These are phyloP conservation scores for Aplidium turbinatum DNA, from an alignment of 23 tunicate species.

Conservation along the genomic window DNA sequence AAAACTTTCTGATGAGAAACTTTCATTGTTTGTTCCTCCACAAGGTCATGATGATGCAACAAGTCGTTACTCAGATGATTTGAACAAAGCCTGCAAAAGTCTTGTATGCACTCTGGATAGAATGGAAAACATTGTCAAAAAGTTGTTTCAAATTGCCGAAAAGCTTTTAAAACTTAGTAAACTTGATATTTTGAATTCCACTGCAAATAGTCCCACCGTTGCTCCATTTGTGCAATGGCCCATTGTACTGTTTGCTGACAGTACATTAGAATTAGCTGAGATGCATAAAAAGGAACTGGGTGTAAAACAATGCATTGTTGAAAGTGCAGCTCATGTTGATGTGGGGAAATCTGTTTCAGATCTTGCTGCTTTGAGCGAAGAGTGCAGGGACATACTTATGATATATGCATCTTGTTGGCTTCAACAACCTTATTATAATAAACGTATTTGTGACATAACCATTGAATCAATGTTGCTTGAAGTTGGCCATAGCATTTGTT, in stretches of 20 bases:
- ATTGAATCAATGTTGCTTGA: slow-evolving; percentile 61
- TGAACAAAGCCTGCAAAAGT: slow-evolving; percentile 38
- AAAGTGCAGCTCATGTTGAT: slow-evolving; percentile 85
- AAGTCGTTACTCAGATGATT: slow-evolving; percentile 41
- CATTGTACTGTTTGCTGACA: slow-evolving; percentile 32
- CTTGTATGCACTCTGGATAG: slow-evolving; percentile 14
- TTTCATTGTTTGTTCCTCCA: slow-evolving; percentile 17
- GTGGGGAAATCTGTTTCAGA: slow-evolving; percentile 3
- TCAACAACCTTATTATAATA: slow-evolving; percentile 78
- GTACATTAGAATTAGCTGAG: slow-evolving; percentile 36
- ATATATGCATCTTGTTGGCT: slow-evolving; percentile 77
- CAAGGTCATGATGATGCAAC: background rate
- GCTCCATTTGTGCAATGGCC: slow-evolving; percentile 58
- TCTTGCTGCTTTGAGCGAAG: slow-evolving; percentile 15
- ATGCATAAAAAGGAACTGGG: slow-evolving; percentile 52
- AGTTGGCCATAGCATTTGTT: slow-evolving; percentile 57
- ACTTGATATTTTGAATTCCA: slow-evolving; percentile 15
- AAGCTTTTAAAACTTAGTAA: slow-evolving; percentile 35
- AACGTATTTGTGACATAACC: slow-evolving; percentile 2
- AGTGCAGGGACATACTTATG: slow-evolving; percentile 61
- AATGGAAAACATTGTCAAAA: slow-evolving; percentile 18
- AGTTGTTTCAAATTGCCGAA: slow-evolving; percentile 19
- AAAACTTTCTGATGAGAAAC: slow-evolving; percentile 34
- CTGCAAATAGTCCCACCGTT: background rate
- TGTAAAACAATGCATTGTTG: slow-evolving; percentile 61